phyloP scores from a whole-genome alignment of 2,888 invertebrate species.

The Heliconius sara region DNA sequence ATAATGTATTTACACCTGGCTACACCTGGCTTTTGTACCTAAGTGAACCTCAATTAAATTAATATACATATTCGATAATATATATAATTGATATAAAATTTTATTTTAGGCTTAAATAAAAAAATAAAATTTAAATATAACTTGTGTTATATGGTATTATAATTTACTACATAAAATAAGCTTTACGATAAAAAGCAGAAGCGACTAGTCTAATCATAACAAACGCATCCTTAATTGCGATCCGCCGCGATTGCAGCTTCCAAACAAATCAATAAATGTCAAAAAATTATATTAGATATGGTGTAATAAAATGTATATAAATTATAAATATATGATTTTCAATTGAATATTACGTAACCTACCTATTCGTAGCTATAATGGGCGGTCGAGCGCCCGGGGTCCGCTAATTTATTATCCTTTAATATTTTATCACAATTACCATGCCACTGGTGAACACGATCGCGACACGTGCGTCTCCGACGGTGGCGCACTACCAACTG shows the following conservation, averaged over 20 bases:
- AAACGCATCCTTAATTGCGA: constrained; percentile 44
- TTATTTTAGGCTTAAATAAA: not conserved
- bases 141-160: no score
- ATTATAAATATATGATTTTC: constrained; percentile 14
- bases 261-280: constrained; percentile 28
- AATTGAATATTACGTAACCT: constrained; percentile 68
- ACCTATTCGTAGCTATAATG: constrained; percentile 68
- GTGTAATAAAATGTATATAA: constrained; percentile 34
- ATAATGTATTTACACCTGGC: constrained; percentile 7
- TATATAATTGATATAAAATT: no score
- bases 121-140: no score
- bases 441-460: constrained; percentile 68
- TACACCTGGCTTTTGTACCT: constrained; percentile 31
- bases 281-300: constrained; percentile 15
- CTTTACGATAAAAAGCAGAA: constrained; percentile 45
- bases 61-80: not conserved
- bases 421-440: constrained; percentile 73
- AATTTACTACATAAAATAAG: constrained; percentile 18
- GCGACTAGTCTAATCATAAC: constrained; percentile 41
- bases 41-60: not conserved
- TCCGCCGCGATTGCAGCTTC: constrained; percentile 28
- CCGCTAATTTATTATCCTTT: constrained; percentile 62
- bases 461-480: constrained; percentile 60
- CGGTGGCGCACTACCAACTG: constrained; percentile 75
- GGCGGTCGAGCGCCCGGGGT: constrained; percentile 61